Evolutionary conservation across 1,140 invertebrate genomes (phyloP), one percentile per base, ranked within the genome.

Genomic region (Acyrthosiphon pisum): DNA sequence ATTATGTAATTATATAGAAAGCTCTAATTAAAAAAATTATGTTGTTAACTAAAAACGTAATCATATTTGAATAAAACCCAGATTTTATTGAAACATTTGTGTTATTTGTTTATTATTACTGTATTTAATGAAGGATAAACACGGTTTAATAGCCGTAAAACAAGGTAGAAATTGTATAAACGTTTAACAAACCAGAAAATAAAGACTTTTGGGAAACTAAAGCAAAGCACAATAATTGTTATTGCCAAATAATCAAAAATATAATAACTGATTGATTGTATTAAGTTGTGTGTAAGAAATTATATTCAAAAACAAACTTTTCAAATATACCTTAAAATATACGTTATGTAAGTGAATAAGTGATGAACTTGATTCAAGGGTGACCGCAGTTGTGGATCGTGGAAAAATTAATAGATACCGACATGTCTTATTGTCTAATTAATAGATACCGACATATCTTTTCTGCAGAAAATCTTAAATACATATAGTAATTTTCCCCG

Each of bases 31-130:
- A 37, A 83, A 83, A 83, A 22, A 2, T 76, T 76, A 14, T 76
- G 4, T 76, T 83, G 7, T 83, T 37, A 83, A 83, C 30, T 76
- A 23, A 83, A 83, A 37, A 83, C 2, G 20, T 2, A 37, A 37
- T 23, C n/a, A 37, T 37, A 83, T 23, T 83, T 37, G 3, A 22
- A 83, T 37, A 20, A 81, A 35, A 18, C 4, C 22, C 41, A 11
- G 83, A 48, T 87, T 46, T 87, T 48, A 14, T 48, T n/a, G 26
- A 87, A 87, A 87, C n/a, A 87, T 37, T 30, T 18, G 23, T 26
- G 11, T 41, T 89, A 26, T 89, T 56, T 89, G 88, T 89, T 89
- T 89, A 89, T 89, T 41, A 50, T 89, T 89, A 89, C 37, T 41
- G 11, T 0, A 35, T 56, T 37, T 89, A 56, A 89, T 37, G 50